Evolutionary conservation across 2,888 invertebrate species (phyloP).

Genomic region (Eupithecia dodoneata): DNA sequence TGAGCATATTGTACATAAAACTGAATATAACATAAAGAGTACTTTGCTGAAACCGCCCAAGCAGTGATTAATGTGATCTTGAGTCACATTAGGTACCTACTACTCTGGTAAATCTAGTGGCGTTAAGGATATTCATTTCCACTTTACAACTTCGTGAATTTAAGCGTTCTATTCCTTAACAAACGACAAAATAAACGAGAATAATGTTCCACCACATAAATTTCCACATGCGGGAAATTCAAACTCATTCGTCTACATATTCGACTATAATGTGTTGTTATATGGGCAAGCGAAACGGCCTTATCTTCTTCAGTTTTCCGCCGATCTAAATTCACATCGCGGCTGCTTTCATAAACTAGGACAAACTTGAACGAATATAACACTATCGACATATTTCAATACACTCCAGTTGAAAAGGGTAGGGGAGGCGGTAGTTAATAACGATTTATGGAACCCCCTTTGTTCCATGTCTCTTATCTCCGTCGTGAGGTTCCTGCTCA

Average conservation of each 20-base stretch:
- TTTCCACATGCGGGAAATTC: constrained; percentile 26
- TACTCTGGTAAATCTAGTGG: constrained; percentile 13
- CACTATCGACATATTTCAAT: constrained; percentile 58
- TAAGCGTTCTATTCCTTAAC: constrained; percentile 23
- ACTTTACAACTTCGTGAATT: constrained; percentile 15
- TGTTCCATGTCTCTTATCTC: constrained; percentile 79
- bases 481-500: constrained; percentile 74
- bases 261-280: constrained; percentile 18
- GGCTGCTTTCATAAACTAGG: constrained; percentile 46
- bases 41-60: constrained; percentile 1
- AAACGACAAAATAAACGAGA: constrained; percentile 31
- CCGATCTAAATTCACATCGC: constrained; percentile 40
- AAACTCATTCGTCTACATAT: constrained; percentile 29
- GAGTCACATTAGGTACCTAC: constrained; percentile 8
- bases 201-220: constrained; percentile 28
- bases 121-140: constrained; percentile 9
- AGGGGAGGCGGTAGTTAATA: constrained; percentile 72
- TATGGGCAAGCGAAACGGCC: constrained; percentile 27
- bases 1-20: neutral
- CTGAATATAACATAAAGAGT: neutral
- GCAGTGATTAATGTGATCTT: constrained; percentile 18
- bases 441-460: constrained; percentile 82
- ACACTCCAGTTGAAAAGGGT: constrained; percentile 69
- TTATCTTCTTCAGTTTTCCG: constrained; percentile 30
- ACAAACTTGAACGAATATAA: constrained; percentile 45